Conservation (phyloP, 1,140 invertebrate species). For the Rhizoglyphus robini region DNA sequence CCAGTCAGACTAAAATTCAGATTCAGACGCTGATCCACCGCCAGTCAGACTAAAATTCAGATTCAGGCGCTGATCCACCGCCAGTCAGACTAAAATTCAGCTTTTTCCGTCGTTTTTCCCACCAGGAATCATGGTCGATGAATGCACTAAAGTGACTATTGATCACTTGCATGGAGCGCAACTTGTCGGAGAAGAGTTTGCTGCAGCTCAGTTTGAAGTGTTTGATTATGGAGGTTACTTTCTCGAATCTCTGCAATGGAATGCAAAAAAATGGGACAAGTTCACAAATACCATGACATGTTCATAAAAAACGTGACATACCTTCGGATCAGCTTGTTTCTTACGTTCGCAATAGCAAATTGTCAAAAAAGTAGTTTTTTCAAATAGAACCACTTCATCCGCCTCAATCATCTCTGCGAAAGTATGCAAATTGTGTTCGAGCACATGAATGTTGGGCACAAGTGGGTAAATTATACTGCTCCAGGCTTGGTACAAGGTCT, state of each 20-base stretch:
- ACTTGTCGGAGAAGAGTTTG: slow-evolving; percentile 94
- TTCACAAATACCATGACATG: too few species aligned
- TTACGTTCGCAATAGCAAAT: slow-evolving; percentile 88
- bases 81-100: too few species aligned
- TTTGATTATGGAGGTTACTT: slow-evolving; percentile 99
- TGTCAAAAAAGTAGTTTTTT: slow-evolving; percentile 93
- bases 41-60: too few species aligned
- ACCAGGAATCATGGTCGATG: too few species aligned
- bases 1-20: too few species aligned
- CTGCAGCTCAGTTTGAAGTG: slow-evolving; percentile 94
- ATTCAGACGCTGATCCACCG: too few species aligned
- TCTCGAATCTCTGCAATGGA: slow-evolving; percentile 64
- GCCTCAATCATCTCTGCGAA: slow-evolving; percentile 97
- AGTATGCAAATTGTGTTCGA: slow-evolving; percentile 81
- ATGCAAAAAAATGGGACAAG: too few species aligned
- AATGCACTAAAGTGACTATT: slow-evolving; percentile 95
- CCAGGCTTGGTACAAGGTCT: slow-evolving; percentile 98
- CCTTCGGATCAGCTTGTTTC: slow-evolving; percentile 79
- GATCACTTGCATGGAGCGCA: slow-evolving; percentile 95
- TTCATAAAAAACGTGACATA: slow-evolving; percentile 99
- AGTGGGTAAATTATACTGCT: slow-evolving; percentile 97
- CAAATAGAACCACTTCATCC: slow-evolving; percentile 94
- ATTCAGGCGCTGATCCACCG: too few species aligned
- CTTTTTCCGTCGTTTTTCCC: too few species aligned
- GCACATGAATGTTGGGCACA: slow-evolving; percentile 91